Percentiles rank a stretch among this genome's conserved stretches.
Evolutionary conservation across 1,140 invertebrate genomes (phyloP).

Genomic region (Platorchestia sp.): DNA sequence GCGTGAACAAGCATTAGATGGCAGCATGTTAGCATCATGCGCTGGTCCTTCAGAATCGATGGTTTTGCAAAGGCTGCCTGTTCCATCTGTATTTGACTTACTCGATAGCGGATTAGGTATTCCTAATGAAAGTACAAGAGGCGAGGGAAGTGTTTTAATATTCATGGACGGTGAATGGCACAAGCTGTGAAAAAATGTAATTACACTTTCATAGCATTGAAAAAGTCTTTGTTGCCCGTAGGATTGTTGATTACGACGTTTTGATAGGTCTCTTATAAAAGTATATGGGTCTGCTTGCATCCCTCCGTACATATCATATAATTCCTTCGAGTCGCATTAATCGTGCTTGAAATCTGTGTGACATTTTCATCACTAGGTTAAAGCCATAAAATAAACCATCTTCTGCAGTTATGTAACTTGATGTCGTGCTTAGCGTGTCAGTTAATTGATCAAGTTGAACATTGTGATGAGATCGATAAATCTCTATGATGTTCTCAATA

Average conservation of each 20-base stretch:
- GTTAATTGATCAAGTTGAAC: neutral
- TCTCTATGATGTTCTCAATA: neutral
- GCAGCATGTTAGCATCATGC: neutral
- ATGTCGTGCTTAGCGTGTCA: neutral
- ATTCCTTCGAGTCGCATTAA: neutral
- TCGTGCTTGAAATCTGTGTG: neutral
- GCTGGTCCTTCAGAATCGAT: neutral
- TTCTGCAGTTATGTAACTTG: neutral
- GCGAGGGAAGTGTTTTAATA: neutral
- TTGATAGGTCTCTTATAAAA: neutral
- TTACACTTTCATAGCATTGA: neutral
- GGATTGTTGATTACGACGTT: neutral
- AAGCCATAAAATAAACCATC: neutral
- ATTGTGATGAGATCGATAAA: neutral
- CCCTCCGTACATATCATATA: neutral
- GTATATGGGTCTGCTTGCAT: neutral
- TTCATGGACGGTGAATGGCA: constrained; percentile 30
- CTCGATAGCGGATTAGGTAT: constrained; percentile 30
- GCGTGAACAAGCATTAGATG: neutral
- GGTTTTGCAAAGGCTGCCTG: neutral
- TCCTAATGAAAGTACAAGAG: neutral
- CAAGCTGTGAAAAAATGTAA: neutral
- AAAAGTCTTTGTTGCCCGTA: neutral
- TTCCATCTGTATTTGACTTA: neutral
- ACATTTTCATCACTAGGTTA: neutral